Evolutionary conservation across 2,888 invertebrate species (phyloP), one percentile per base, ranked within the genome.

Genomic region (Baccha elongata): DNA sequence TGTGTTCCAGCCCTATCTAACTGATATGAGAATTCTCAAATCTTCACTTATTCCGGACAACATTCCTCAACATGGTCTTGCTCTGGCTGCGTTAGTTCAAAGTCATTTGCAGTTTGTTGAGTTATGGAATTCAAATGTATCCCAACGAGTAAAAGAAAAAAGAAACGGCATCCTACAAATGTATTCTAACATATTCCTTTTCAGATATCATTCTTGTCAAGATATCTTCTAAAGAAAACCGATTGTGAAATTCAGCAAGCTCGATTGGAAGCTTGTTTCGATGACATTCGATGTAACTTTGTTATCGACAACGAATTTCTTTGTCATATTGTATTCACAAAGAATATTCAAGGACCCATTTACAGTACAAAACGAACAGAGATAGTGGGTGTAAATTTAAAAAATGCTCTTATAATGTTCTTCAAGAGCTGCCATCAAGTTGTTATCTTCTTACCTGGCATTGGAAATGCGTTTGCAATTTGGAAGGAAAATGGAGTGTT

Each of bases 31-130:
- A 42, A 69, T 85, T 0, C 52, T 86, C 1, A 78, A 48, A 1
- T 67, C 71, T 0, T 8, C 60, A 13, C n/a, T 80, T 0, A 17
- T 15, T 2, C 13, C 13, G 1, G 26, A 52, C n/a, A 67, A 76
- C 8, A 32, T 58, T 19, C 75, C 85, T 0, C 50, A 68, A 5
- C 50, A 78, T 7, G 42, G 69, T 3, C 23, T 85, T 2, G 76
- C 85, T 13, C 26, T 86, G 4, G 86, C 85, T 2, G 72, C 86
- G 4, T 10, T 86, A 29, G 52, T 86, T 17, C 80, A 85, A 19
- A 83, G 84, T 46, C 69, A 72, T 8, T 17, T 86, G 7, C 71
- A 84, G 21, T 79, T 71, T 67, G 81, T 85, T 0, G 85, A 85
- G 17, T 37, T 81, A 19, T 86, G 86, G 86, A 80, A 72, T 15